Evolutionary conservation across 2,113 vertebrate genomes (phyloP), one percentile per base, ranked within the genome.

Genomic region (Lepisosteus oculatus): DNA sequence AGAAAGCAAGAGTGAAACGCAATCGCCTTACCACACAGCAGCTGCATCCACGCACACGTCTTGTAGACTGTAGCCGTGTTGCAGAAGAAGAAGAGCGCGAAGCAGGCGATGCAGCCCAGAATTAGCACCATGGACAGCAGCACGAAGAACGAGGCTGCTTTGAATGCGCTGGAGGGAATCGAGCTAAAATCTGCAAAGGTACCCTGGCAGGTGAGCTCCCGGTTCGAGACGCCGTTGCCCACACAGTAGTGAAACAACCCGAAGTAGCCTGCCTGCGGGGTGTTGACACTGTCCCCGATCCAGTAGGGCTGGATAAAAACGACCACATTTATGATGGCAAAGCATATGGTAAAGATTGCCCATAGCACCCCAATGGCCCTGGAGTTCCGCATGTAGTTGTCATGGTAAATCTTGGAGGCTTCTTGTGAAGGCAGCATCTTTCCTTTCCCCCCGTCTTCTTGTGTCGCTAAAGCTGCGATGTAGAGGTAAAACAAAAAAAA

Each of bases 21-120:
- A 65, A 57, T 55, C 29, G 43, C 29, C 70, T 75, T 93, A 98
- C 96, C 96, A 92, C 95, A 95, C 87, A 96, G 89, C 79, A 98
- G 94, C 92, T 98, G 96, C 96, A 97, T 98, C 96, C 96, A 98
- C 84, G 96, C 96, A 85, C 96, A 98, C 86, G 95, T 98, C 94
- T 98, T 98, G 93, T 98, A 98, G 86, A 98, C 96, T 61, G 96
- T 97, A 86, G 94, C 95, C 56, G 96, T 97, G 94, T 97, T 98
- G 92, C 96, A 98, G 94, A 98, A 97, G 91, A 98, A 98, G 93
- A 98, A 98, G 66, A 98, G 95, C 73, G 93, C 90, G 85, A 98
- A 97, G 90, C 95, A 98, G 78, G 92, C 92, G 89, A 98, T 98
- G 91, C 96, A 98, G 89, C 94, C 92, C 83, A 98, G 92, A 83